These are phyloP conservation scores for Phoxinus dragarum DNA, from an alignment of 2,797 vertebrate genomes.

Conservation along the genomic window DNA sequence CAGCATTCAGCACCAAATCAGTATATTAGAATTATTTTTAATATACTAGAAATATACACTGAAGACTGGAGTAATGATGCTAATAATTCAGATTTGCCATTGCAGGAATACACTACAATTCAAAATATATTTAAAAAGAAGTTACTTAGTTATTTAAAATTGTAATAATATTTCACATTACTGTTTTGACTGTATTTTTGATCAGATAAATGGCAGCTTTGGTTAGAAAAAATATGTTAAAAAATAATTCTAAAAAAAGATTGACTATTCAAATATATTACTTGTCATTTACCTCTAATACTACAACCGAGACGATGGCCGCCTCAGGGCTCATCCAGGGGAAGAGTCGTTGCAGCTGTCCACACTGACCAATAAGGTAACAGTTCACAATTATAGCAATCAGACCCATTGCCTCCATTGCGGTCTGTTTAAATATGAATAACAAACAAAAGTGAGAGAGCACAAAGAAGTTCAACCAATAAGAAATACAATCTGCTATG, in stretches of 20 bases:
- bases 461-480: not conserved
- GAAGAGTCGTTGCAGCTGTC: constrained; percentile 95
- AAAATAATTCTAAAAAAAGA: not conserved
- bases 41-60: not conserved
- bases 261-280: not conserved
- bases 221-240: not conserved
- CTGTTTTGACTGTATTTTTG: not conserved
- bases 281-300: constrained; percentile 85
- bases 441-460: constrained; percentile 37
- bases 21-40: not conserved
- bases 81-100: not conserved
- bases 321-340: constrained; percentile 95
- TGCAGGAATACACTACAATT: not conserved
- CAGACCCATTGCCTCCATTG: constrained; percentile 95
- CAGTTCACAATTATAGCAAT: constrained; percentile 97
- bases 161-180: not conserved
- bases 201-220: not conserved
- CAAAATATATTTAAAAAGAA: not conserved
- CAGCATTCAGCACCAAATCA: not conserved
- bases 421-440: constrained; percentile 78
- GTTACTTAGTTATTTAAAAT: not conserved
- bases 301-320: constrained; percentile 92
- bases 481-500: not conserved
- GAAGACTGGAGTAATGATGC: not conserved
- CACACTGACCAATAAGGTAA: constrained; percentile 95